These are phyloP conservation scores for Xestobium rufovillosum DNA, from an alignment of 2,888 invertebrate genomes.

Conservation along the genomic window DNA sequence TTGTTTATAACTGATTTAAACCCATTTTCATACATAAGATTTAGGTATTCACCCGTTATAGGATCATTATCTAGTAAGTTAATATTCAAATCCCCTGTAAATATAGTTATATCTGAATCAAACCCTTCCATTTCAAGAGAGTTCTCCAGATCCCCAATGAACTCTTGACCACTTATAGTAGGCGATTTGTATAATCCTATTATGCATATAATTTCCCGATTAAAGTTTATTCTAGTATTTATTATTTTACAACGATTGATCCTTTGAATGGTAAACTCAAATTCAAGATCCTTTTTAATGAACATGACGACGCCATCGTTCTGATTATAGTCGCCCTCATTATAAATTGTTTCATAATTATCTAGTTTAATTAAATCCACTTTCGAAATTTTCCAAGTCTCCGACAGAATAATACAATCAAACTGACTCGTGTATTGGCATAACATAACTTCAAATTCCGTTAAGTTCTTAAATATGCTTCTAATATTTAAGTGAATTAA, in stretches of 20 bases:
- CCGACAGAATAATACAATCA: constrained; percentile 8
- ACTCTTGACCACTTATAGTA: background rate
- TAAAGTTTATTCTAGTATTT: no score
- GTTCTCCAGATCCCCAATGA: no score
- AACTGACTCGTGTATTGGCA: background rate
- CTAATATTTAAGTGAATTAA: no score
- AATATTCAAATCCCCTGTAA: constrained; percentile 5
- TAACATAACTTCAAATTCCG: background rate
- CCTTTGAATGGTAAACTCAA: constrained; percentile 5
- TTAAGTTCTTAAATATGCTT: background rate
- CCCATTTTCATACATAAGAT: constrained; percentile 6
- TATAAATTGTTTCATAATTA: constrained; percentile 6
- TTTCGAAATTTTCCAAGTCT: constrained; percentile 4
- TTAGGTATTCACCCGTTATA: background rate
- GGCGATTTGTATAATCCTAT: constrained; percentile 7
- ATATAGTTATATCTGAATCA: constrained; percentile 2
- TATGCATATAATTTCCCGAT: background rate
- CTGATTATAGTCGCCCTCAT: constrained; percentile 5
- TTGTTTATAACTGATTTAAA: constrained; percentile 5
- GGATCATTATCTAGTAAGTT: background rate
- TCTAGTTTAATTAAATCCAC: background rate
- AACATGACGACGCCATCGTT: background rate
- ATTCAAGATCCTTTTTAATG: constrained; percentile 2
- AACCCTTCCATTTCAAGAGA: no score
- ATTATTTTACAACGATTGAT: no score